Percentiles rank a stretch among this genome's conserved stretches.
These are phyloP conservation scores for Tretioscincus oriximinensis DNA, from an alignment of 2,113 vertebrate genomes.

Conservation along the genomic window DNA sequence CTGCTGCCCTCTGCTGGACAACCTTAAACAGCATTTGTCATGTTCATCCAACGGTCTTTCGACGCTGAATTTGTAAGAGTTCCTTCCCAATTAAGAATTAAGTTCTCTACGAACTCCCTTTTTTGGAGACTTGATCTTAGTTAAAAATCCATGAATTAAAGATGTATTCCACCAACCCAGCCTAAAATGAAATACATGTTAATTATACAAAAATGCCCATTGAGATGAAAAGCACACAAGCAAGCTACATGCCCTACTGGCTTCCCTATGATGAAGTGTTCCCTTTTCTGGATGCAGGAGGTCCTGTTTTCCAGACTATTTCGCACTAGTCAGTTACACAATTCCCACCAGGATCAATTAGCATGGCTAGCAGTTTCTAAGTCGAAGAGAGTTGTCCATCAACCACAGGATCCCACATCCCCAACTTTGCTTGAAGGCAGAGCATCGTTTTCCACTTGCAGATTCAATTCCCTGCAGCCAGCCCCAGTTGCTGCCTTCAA, in stretches of 20 bases:
- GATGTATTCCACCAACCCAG: not conserved
- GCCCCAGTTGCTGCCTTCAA: constrained; percentile 40
- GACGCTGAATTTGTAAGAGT: not conserved
- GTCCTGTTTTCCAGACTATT: not conserved
- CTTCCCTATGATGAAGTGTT: not conserved
- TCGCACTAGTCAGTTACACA: too few relatives aligned
- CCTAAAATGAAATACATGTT: not conserved
- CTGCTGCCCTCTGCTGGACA: not conserved
- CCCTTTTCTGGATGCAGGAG: not conserved
- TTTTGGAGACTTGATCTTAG: too few relatives aligned
- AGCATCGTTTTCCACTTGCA: not conserved
- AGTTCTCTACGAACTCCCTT: not conserved
- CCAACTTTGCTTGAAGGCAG: not conserved
- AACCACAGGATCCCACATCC: not conserved
- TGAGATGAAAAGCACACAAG: not conserved
- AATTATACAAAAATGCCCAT: not conserved
- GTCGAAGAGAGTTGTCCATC: not conserved
- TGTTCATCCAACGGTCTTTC: not conserved
- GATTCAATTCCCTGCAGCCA: constrained; percentile 47
- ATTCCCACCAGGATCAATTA: too few relatives aligned
- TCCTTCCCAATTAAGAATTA: not conserved
- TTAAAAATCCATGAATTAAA: not conserved
- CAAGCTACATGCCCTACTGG: not conserved
- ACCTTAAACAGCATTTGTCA: not conserved
- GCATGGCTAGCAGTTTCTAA: not conserved